Base-by-base conservation (phyloP, 2,888 invertebrate species). In the Gastracanthus pulcherrimus region DNA sequence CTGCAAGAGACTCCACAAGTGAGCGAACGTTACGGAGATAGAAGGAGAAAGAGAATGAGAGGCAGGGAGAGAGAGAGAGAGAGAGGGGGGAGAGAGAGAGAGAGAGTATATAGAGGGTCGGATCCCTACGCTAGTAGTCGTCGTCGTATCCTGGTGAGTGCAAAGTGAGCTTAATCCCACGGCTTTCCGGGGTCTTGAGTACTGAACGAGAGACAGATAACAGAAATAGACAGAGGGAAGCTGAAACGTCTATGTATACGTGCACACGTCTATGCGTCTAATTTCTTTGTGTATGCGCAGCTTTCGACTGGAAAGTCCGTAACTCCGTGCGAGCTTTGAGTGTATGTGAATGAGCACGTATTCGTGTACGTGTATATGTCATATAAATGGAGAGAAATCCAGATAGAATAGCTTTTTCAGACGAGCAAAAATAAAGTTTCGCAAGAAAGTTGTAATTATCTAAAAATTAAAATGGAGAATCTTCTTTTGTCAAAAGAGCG, bases 131-230 rank as follows among this genome's bases (percentile, higher is more conserved):
- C 66, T 64, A 41, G 36, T 7, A 55, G 45, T 58, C 70, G 51
- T 71, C 76, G n/a, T n/a, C n/a, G n/a, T n/a, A n/a, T 77, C 45
- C 75, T 48, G 69, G 72, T 51, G 45, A 76, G 80, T 60, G 76
- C 81, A 76, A 83, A 84, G 83, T 82, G 81, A 83, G 83, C 84
- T 85, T 86, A 86, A 85, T 87, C 85, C 72, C 76, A 62, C 71
- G 81, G 81, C 84, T 86, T 82, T 83, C 79, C 81, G 76, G 80
- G 48, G 58, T 55, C 76, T 79, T 45, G 78, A 76, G 71, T 45
- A 62, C n/a, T 55, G 83, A 80, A 70, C 76, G 76, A 62, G 62
- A 64, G 23, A 81, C 81, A 34, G n/a, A n/a, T n/a, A n/a, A n/a
- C n/a, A n/a, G n/a, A n/a, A n/a, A n/a, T n/a, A n/a, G n/a, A 23